A percentile compares a stretch with the other conserved stretches of the same genome.
Conservation (phyloP, 1,140 invertebrate species). For the Drosophila obscura region DNA sequence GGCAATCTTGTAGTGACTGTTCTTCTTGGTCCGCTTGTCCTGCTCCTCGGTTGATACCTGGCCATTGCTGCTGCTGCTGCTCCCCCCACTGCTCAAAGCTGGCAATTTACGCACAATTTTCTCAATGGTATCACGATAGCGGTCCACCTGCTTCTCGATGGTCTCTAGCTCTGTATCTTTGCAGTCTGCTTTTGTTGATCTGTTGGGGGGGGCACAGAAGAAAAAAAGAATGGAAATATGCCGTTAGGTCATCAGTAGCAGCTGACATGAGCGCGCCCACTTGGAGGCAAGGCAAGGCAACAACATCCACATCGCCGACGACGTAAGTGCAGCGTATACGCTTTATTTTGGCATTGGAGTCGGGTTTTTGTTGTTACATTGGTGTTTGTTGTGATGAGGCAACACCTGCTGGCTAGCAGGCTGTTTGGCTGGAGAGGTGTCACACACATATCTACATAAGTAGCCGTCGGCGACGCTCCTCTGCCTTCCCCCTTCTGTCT, state of each 20-base stretch:
- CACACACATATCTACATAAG: conserved; percentile 15
- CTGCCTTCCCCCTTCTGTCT: too few species aligned
- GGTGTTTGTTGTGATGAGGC: conserved; percentile 67
- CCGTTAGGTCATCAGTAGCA: conserved; percentile 72
- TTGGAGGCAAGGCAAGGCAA: background rate
- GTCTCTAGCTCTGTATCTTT: conserved; percentile 94
- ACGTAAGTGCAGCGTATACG: conserved; percentile 31
- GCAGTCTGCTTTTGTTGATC: conserved; percentile 89
- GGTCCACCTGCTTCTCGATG: conserved; percentile 94
- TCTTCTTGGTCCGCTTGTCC: conserved; percentile 89
- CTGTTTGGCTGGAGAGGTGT: conserved; percentile 35
- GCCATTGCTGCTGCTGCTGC: conserved; percentile 58
- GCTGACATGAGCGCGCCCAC: conserved; percentile 26
- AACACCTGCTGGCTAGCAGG: conserved; percentile 56
- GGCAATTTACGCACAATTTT: conserved; percentile 88
- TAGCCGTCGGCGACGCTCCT: conserved; percentile 6
- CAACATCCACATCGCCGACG: background rate
- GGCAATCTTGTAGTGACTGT: conserved; percentile 86
- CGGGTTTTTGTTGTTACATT: conserved; percentile 32
- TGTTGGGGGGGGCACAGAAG: conserved; percentile 77
- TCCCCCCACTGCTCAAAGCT: conserved; percentile 63
- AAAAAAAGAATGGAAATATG: conserved; percentile 25
- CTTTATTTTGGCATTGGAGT: conserved; percentile 56
- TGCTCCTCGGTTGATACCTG: conserved; percentile 86
- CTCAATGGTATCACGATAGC: conserved; percentile 90